These are phyloP conservation scores for Chloroceryle inda DNA, from an alignment of 2,797 vertebrate species.

Conservation along the genomic window DNA sequence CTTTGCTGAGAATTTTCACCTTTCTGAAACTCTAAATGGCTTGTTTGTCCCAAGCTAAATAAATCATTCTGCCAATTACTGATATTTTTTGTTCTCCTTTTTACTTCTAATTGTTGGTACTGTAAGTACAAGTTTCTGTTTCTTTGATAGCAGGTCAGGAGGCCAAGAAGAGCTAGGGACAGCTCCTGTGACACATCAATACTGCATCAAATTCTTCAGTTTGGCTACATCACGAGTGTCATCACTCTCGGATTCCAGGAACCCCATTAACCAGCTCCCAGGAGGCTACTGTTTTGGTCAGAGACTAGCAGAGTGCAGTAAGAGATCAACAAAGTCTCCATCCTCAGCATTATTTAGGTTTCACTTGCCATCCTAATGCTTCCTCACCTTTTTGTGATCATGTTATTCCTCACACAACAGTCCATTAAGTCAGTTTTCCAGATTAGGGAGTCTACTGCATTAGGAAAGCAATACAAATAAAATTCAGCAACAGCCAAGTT, in stretches of 20 bases:
- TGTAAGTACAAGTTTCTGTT: constrained; percentile 9
- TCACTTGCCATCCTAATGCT: background rate
- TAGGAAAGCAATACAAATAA: background rate
- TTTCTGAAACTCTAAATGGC: constrained; percentile 21
- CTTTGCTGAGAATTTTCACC: background rate
- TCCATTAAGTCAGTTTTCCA: background rate
- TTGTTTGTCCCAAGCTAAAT: constrained; percentile 41
- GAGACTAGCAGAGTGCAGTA: background rate
- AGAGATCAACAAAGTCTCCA: background rate
- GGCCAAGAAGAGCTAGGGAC: background rate
- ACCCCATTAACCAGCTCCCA: background rate
- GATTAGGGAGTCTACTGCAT: background rate
- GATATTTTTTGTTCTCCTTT: background rate
- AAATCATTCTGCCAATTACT: background rate
- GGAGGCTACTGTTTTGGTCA: background rate
- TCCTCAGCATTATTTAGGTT: background rate
- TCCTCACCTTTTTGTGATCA: background rate
- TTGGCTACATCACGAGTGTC: background rate
- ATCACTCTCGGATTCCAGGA: background rate
- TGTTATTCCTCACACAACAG: background rate
- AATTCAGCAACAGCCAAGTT: background rate
- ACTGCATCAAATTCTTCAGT: background rate
- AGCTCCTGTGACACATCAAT: background rate
- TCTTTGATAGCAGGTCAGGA: constrained; percentile 8
- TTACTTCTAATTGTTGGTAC: background rate